A percentile compares a stretch with the other conserved stretches of the same genome.
Evolutionary conservation across 2,113 vertebrate species (phyloP).

Genomic region (Poeciliopsis prolifica): DNA sequence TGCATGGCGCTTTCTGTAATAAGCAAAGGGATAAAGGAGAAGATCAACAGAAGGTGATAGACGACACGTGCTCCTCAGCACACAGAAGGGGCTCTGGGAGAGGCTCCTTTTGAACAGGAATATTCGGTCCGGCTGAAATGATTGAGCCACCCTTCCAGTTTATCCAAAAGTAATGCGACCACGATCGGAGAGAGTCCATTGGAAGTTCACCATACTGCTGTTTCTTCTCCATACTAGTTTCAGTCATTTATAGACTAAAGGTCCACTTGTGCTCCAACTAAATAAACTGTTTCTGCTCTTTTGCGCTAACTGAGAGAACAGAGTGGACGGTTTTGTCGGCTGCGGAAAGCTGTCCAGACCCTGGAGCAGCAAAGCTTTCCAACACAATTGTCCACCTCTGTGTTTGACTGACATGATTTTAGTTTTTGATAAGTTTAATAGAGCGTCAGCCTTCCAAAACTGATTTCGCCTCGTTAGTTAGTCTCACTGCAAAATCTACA

Average conservation of each 20-base stretch:
- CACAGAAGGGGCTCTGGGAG: not conserved
- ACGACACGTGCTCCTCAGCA: constrained; percentile 11
- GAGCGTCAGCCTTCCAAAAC: too few species aligned
- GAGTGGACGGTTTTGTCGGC: not conserved
- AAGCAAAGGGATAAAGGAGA: constrained; percentile 29
- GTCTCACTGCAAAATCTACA: too few species aligned
- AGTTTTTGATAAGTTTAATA: too few species aligned
- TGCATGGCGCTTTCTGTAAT: constrained; percentile 42
- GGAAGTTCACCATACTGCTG: not conserved
- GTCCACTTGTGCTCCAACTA: not conserved
- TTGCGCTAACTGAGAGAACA: too few species aligned
- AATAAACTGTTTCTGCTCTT: not conserved
- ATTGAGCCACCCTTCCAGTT: not conserved
- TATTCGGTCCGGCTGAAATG: not conserved
- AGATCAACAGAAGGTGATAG: constrained; percentile 53
- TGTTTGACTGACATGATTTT: too few species aligned
- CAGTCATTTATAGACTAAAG: not conserved
- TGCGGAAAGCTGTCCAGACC: too few species aligned
- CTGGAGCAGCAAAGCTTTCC: too few species aligned
- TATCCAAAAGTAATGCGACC: not conserved
- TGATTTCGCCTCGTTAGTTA: too few species aligned
- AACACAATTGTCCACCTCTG: too few species aligned
- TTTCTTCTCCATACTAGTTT: not conserved
- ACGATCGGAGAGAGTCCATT: not conserved
- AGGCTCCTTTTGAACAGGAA: not conserved